Percentiles rank a stretch among this genome's conserved stretches.
Evolutionary conservation across 1,140 invertebrate genomes (phyloP).

Genomic region (Metopolophium dirhodum): DNA sequence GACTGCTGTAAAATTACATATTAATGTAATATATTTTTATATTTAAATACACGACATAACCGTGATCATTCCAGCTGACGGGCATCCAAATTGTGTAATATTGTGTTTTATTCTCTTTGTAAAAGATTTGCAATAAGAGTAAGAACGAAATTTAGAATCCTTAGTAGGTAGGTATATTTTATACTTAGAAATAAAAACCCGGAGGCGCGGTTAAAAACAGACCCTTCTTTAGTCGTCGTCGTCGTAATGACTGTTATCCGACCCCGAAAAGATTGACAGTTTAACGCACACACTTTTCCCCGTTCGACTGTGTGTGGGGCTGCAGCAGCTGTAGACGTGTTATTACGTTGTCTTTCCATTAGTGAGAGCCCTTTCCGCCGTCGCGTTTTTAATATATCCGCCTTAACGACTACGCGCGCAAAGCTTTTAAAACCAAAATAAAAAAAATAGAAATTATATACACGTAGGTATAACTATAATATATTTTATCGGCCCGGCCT

Average conservation of each 20-base stretch:
- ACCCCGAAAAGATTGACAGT: conserved; percentile 53
- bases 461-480: neutral
- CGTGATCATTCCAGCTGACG: no score
- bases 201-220: conserved; percentile 22
- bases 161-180: neutral
- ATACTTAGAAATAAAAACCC: conserved; percentile 20
- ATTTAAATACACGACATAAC: neutral
- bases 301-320: neutral
- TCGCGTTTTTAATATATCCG: conserved; percentile 10
- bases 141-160: conserved; percentile 2
- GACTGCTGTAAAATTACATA: neutral
- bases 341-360: conserved; percentile 56
- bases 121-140: neutral
- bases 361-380: conserved; percentile 28
- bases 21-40: neutral
- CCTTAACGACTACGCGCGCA: conserved; percentile 20
- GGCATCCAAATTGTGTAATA: neutral
- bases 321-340: conserved; percentile 44
- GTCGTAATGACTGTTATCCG: conserved; percentile 56
- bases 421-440: conserved; percentile 49
- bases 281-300: neutral
- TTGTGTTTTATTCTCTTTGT: neutral
- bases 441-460: neutral
- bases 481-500: neutral
- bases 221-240: conserved; percentile 12